phyloP scores from a whole-genome alignment of 2,113 vertebrate genomes.

The Pampusana beccarii region DNA sequence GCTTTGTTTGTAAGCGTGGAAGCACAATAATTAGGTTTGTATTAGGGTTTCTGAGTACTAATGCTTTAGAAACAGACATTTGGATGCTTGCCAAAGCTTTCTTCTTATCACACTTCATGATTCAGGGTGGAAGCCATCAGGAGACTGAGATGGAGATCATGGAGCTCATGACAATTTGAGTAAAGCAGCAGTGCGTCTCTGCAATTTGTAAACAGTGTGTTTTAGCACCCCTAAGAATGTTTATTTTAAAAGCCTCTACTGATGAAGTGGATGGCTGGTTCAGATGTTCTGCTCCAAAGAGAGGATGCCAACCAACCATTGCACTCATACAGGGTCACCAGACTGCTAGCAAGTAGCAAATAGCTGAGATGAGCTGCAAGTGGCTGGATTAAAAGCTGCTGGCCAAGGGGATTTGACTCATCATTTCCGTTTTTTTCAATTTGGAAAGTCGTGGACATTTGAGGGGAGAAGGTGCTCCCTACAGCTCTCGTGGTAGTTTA shows the following conservation, averaged over 20 bases:
- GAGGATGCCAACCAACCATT: background rate
- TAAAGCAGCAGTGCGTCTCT: background rate
- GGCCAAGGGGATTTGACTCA: background rate
- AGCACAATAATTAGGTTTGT: background rate
- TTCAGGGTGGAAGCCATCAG: conserved; percentile 49
- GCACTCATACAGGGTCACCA: background rate
- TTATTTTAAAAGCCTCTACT: background rate
- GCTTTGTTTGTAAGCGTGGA: conserved; percentile 25
- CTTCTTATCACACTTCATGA: conserved; percentile 39
- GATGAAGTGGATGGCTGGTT: background rate
- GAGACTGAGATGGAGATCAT: background rate
- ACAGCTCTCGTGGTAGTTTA: background rate
- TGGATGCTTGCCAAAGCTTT: conserved; percentile 8
- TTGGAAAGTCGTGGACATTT: background rate
- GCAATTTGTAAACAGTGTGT: background rate
- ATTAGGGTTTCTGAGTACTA: conserved; percentile 22
- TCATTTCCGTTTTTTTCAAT: background rate
- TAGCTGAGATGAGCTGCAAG: background rate
- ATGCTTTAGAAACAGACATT: conserved; percentile 36
- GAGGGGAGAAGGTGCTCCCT: background rate
- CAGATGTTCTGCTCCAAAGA: background rate
- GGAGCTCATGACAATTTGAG: background rate
- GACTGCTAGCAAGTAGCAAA: background rate
- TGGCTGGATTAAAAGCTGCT: background rate
- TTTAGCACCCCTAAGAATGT: background rate